Evolutionary conservation across 2,113 vertebrate species (phyloP).

Genomic region (Ailuropoda melanoleuca): DNA sequence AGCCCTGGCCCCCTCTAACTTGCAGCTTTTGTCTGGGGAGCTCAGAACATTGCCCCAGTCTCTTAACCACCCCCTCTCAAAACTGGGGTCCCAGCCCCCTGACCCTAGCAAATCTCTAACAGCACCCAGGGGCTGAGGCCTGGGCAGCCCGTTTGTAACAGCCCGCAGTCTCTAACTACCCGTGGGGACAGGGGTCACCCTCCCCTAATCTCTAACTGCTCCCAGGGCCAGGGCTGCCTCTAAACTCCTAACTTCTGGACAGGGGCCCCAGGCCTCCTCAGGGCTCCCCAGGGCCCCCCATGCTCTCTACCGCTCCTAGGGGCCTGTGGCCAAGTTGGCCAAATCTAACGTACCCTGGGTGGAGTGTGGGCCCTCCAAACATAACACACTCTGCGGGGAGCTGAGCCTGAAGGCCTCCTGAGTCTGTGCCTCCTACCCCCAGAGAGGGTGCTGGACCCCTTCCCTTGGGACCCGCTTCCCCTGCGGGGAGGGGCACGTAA

Average conservation of each 20-base stretch:
- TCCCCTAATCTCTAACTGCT: conserved; percentile 59
- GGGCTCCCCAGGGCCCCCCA: neutral
- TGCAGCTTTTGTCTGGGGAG: neutral
- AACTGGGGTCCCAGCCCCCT: neutral
- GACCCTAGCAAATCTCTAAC: conserved; percentile 2
- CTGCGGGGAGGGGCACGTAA: neutral
- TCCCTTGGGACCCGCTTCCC: neutral
- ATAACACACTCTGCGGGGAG: neutral
- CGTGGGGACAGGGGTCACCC: neutral
- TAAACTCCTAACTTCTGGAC: neutral
- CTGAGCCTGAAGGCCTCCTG: neutral
- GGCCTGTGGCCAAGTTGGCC: neutral
- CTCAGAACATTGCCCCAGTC: neutral
- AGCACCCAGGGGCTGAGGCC: neutral
- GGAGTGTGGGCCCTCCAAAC: neutral
- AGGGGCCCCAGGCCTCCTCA: neutral
- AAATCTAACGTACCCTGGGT: neutral
- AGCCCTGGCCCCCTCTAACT: conserved; percentile 14
- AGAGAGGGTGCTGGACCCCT: neutral
- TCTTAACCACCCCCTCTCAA: conserved; percentile 6
- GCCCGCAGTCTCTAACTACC: neutral
- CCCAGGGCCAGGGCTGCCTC: neutral
- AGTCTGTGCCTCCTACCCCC: neutral
- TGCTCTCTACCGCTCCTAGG: neutral
- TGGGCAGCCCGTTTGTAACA: neutral